Percentiles rank a stretch among this genome's conserved stretches.
Evolutionary conservation across 1,140 invertebrate species (phyloP).

Genomic region (Globodera rostochiensis): DNA sequence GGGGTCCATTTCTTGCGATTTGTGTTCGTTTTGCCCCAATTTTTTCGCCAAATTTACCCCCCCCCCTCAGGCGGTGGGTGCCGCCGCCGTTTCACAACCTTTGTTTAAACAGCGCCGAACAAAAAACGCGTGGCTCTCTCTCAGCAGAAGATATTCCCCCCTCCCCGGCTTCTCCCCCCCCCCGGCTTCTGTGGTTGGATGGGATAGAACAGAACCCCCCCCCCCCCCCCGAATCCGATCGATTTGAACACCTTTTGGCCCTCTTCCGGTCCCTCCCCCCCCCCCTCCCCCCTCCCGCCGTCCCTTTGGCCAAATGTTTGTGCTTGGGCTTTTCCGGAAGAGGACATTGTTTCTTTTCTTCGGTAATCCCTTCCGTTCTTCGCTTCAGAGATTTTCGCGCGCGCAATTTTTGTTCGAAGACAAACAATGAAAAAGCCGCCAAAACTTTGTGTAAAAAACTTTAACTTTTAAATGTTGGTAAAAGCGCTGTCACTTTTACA

Average conservation of each 20-base stretch:
- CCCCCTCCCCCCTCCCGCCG: background rate
- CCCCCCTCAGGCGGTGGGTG: background rate
- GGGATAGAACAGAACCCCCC: no score
- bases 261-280: background rate
- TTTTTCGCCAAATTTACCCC: constrained; percentile 14
- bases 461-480: no score
- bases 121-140: constrained; percentile 14
- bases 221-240: no score
- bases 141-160: background rate
- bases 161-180: background rate
- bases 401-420: background rate
- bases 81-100: background rate
- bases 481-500: no score
- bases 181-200: no score
- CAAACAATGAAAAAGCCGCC: background rate
- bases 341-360: background rate
- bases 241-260: background rate
- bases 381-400: background rate
- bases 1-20: background rate
- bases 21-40: background rate
- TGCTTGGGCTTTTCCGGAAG: constrained; percentile 2
- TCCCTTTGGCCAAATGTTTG: constrained; percentile 8
- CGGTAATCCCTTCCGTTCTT: constrained; percentile 11
- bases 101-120: constrained; percentile 12
- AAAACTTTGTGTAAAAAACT: background rate